Conservation (phyloP, 64 coral and sea anemone species). For the Actinia tenebrosa region DNA sequence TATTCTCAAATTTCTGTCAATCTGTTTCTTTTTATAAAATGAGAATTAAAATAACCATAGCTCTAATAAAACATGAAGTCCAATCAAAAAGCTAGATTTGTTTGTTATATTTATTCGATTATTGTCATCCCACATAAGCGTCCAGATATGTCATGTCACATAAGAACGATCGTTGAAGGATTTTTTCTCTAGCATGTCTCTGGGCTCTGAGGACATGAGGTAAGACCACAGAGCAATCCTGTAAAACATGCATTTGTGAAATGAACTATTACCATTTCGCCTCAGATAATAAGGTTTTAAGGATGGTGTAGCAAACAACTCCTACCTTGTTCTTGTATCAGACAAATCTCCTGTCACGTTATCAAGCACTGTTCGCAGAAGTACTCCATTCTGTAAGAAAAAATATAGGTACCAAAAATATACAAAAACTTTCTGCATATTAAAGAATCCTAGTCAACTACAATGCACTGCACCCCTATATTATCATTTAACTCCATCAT, state of each 20-base stretch:
- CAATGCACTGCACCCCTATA: too few species aligned
- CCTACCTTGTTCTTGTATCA: conserved; percentile 98
- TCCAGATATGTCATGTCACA: neutral
- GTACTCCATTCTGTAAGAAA: conserved; percentile 74
- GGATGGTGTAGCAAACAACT: neutral
- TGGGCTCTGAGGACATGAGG: neutral
- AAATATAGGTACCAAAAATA: neutral
- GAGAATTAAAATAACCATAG: too few species aligned
- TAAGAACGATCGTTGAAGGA: neutral
- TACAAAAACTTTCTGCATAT: too few species aligned
- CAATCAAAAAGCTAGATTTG: too few species aligned
- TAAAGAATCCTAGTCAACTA: neutral
- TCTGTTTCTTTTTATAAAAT: too few species aligned
- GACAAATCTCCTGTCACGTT: conserved; percentile 93
- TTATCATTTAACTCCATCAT: too few species aligned
- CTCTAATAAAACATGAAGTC: too few species aligned
- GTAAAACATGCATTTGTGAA: neutral
- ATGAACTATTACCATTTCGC: neutral
- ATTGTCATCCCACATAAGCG: neutral
- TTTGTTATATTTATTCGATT: too few species aligned
- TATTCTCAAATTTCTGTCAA: too few species aligned
- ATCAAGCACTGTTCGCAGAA: conserved; percentile 89
- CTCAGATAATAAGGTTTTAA: too few species aligned
- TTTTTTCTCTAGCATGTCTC: neutral
- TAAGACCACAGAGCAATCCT: conserved; percentile 15